These are phyloP conservation scores for Archilochus colubris DNA, from an alignment of 2,113 vertebrate genomes.

Conservation along the genomic window DNA sequence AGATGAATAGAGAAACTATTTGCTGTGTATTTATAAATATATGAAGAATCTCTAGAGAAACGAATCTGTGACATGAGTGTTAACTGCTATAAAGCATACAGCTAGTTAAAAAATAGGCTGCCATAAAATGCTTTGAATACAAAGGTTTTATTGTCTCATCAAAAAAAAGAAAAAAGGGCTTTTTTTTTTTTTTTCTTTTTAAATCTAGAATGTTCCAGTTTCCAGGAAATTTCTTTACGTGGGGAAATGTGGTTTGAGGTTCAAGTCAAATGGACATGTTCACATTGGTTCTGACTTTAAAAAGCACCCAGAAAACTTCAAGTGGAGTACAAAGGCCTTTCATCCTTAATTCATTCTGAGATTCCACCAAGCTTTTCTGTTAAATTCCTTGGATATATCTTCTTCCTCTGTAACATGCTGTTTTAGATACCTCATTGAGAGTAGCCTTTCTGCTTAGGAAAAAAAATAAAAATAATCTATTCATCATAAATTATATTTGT, in stretches of 20 bases:
- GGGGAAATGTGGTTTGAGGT: not conserved
- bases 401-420: not conserved
- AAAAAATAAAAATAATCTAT: not conserved
- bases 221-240: not conserved
- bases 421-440: not conserved
- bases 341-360: constrained; percentile 14
- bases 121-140: not conserved
- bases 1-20: not conserved
- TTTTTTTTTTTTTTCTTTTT: not conserved
- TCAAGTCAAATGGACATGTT: constrained; percentile 10
- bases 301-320: not conserved
- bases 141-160: not conserved
- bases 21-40: not conserved
- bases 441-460: not conserved
- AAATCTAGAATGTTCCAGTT: not conserved
- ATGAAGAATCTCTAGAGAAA: not conserved
- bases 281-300: not conserved
- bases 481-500: not conserved
- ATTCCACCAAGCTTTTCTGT: constrained; percentile 11
- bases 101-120: not conserved
- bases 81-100: not conserved
- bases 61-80: not conserved
- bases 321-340: constrained; percentile 1
- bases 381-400: not conserved
- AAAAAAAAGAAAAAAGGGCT: not conserved